Evolutionary conservation across 2,888 invertebrate species (phyloP), one percentile per base, ranked within the genome.

Genomic region (Nomada hirtipes): DNA sequence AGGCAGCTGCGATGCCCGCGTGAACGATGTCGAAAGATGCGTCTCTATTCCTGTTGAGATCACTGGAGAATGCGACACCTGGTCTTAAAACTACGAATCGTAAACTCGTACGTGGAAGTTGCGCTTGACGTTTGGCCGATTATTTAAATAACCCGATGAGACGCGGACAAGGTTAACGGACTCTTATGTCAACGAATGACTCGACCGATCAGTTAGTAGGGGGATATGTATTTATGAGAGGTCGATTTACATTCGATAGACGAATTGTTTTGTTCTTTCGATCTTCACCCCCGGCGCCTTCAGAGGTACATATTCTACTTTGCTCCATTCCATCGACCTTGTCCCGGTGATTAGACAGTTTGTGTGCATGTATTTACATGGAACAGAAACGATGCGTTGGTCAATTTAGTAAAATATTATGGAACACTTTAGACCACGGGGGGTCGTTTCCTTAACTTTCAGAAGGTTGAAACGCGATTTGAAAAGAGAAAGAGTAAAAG

Each of bases 11-110:
- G 69, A 69, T 71, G 55, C 47, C 23, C 26, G 57, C 44, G 64
- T 70, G 47, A 60, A 67, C 69, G 75, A 69, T 82, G 60, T 75
- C 75, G 81, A 82, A 82, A 82, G 82, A 82, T 75, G 81, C 70
- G 60, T 65, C 75, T 82, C 81, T 82, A 81, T 81, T 81, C 60
- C 55, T 75, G 59, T 57, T 65, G 69, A 42, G 80, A 80, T 79
- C 73, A 63, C 73, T 23, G 68, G 44, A 73, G 63, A 79, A 79
- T 52, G 79, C 72, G 57, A 71, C 80, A 80, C 79, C 80, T 80
- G 79, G 79, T 61, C 53, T 52, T 63, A 44, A 47, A 52, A 42
- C 55, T 55, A 42, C 50, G 55, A 67, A 71, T 60, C 53, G 47
- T 61, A 36, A 52, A 53, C 26, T 50, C 53, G 55, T 64, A 76